Evolutionary conservation across 2,888 invertebrate genomes (phyloP), one percentile per base, ranked within the genome.

Genomic region (Rotaria sp.): DNA sequence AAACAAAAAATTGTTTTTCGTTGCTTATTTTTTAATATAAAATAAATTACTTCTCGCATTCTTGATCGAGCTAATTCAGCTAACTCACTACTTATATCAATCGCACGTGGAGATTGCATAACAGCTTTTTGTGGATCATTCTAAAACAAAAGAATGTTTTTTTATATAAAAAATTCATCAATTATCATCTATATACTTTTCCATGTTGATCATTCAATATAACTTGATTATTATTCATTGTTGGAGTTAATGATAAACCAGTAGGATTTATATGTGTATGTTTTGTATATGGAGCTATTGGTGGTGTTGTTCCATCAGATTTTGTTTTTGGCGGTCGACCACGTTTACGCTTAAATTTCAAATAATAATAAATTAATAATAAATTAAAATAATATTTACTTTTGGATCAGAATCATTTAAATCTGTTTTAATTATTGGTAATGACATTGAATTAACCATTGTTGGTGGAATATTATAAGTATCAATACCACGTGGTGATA

Each of bases 281-380:
- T 5, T 80, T 80, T 21, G 45, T 45, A 80, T 80, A 45, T 8
- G 26, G 45, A 26, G 41, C 45, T 41, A 45, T 18, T 15, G 80
- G n/a, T 26, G 80, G 15, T 45, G 80, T 80, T 26, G 45, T 10
- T n/a, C 45, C 80, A 45, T 80, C 45, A 10, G 45, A 26, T 80
- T 80, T 80, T 15, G 45, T 80, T 45, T 80, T 80, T 10, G 80
- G 80, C 45, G 80, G 80, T 45, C 80, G 80, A 80, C 80, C 80
- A n/a, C 80, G 80, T 80, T 80, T 80, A 45, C 80, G 41, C 80
- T 80, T 0, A 45, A 45, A 26, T 26, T 45, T 5, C 7, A 41
- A 41, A 41, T 38, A 38, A 74, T 38, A 35, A 74, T 18, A 21
- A 21, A 21, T 38, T 7, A 38, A 35, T 21, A 30, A 30, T 57